Evolutionary conservation across 2,113 vertebrate species (phyloP).

Genomic region (Maccullochella peelii): DNA sequence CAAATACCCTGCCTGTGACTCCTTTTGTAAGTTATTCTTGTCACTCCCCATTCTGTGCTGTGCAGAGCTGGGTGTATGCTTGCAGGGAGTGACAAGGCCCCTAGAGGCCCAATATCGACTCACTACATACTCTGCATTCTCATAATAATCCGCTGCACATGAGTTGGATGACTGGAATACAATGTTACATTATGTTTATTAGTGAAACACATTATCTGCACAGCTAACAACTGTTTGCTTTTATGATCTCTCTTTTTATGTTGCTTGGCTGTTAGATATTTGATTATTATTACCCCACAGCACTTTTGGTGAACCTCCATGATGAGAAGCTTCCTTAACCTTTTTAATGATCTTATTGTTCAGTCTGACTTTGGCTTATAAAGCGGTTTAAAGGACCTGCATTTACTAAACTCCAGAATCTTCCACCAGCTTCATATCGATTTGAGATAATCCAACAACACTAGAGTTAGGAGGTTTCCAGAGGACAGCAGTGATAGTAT

Average conservation of each 20-base stretch:
- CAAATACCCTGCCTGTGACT: no score
- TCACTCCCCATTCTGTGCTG: neutral
- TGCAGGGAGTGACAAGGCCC: neutral
- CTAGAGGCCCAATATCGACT: neutral
- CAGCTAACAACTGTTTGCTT: neutral
- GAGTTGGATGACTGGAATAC: neutral
- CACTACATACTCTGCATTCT: neutral
- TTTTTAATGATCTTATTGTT: neutral
- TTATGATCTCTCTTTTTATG: neutral
- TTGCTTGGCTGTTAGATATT: neutral
- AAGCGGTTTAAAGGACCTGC: neutral
- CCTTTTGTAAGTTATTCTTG: no score
- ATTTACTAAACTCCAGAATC: neutral
- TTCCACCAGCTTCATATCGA: neutral
- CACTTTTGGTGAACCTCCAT: neutral
- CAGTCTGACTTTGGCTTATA: neutral
- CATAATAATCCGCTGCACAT: neutral
- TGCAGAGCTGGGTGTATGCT: neutral
- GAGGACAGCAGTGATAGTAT: neutral
- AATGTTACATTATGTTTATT: no score
- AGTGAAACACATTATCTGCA: neutral
- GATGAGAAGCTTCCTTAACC: neutral
- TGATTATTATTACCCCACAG: neutral
- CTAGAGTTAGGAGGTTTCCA: neutral
- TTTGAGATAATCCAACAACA: slow-evolving; percentile 4